Conservation (phyloP, 2,888 invertebrate species). For the Trichacis sp. region DNA sequence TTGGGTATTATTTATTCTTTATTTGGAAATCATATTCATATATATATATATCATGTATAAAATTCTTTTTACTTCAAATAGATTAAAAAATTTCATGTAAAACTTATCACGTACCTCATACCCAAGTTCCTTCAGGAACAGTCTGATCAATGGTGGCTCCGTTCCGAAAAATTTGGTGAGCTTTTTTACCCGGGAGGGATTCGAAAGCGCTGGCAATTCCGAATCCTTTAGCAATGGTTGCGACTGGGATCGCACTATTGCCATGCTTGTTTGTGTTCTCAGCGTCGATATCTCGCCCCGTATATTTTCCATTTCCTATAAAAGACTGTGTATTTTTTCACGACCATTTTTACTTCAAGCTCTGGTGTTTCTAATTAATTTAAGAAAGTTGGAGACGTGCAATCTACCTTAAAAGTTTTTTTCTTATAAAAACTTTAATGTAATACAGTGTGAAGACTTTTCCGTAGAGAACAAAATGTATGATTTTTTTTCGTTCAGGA, state of each 20-base stretch:
- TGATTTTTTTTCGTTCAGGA: too few species aligned
- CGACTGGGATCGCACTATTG: constrained; percentile 76
- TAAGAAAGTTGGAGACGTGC: too few species aligned
- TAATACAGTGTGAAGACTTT: too few species aligned
- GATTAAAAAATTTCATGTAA: background rate
- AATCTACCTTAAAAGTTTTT: too few species aligned
- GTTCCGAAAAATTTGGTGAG: constrained; percentile 94
- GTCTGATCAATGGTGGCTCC: constrained; percentile 89
- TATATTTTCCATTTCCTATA: constrained; percentile 87
- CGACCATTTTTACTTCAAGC: background rate
- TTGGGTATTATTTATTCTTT: constrained; percentile 10
- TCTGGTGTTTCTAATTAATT: too few species aligned
- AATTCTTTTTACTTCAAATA: too few species aligned
- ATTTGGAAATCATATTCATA: background rate
- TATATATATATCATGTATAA: too few species aligned
- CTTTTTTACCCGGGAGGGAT: constrained; percentile 88
- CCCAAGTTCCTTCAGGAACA: constrained; percentile 90
- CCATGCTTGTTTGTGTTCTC: constrained; percentile 76
- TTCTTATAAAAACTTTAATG: too few species aligned
- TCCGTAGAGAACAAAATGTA: too few species aligned
- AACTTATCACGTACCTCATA: constrained; percentile 78
- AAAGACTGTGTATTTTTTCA: constrained; percentile 49
- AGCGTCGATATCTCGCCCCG: constrained; percentile 84
- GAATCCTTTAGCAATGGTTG: constrained; percentile 72
- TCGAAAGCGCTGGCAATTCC: constrained; percentile 81